phyloP scores from a whole-genome alignment of 2,888 invertebrate species.

The Euclidia mi region DNA sequence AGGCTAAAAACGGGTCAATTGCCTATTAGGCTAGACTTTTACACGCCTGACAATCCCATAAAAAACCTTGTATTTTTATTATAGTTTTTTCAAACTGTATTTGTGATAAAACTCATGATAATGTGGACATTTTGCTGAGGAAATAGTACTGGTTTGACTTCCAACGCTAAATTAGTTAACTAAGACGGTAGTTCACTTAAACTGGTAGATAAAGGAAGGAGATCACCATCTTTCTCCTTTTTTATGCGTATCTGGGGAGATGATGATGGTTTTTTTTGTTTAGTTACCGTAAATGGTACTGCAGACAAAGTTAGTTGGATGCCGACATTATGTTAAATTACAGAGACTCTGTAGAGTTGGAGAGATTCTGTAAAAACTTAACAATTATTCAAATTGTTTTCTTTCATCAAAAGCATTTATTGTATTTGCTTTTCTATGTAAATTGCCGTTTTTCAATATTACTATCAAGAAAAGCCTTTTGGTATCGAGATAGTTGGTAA shows the following conservation, averaged over 20 bases:
- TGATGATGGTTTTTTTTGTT: background rate
- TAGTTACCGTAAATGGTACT: background rate
- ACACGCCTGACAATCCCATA: constrained; percentile 8
- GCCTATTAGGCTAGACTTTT: constrained; percentile 1
- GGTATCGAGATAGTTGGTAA: no score
- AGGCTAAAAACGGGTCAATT: constrained; percentile 18
- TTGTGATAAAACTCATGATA: no score
- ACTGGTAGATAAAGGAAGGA: constrained; percentile 11
- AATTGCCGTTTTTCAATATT: constrained; percentile 4
- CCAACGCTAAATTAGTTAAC: background rate
- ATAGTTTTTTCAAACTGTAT: background rate
- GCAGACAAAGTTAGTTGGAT: no score
- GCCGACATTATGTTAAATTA: background rate
- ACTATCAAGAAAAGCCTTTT: no score
- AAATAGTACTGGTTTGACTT: constrained; percentile 1
- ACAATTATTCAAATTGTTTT: constrained; percentile 45
- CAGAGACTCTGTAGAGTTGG: background rate
- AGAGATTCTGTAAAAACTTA: constrained; percentile 20
- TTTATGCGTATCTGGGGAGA: background rate
- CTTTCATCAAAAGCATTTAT: constrained; percentile 39
- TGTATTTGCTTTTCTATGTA: no score
- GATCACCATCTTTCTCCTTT: constrained; percentile 9
- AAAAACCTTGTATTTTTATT: no score
- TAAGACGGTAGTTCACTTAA: background rate
- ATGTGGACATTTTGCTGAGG: no score